Base-by-base conservation (phyloP, 37 sponge, comb jelly and placozoan genomes). In the Bolinopsis microptera region DNA sequence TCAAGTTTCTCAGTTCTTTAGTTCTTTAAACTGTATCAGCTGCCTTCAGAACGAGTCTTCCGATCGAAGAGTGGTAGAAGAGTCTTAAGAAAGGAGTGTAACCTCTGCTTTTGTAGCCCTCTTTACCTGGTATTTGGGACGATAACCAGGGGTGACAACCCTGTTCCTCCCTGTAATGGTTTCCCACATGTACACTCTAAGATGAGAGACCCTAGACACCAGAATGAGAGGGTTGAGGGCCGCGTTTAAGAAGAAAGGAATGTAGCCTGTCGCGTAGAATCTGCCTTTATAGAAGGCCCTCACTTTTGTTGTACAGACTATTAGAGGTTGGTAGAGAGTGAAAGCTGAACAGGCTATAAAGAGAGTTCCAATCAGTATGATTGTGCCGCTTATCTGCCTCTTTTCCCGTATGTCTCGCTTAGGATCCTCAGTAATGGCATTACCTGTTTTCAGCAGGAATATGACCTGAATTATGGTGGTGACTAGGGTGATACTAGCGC, bases 201-300 rank as follows among this genome's bases (percentile, higher is more conserved):
- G 13, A 18, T 13, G 5, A 18, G 61, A 48, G 5, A 5, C 61
- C 13, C 61, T 48, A 13, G 61, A 48, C 61, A 48, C 61, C 61
- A 77, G 80, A 16, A 77, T 77, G 35, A 77, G 80, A 77, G 80
- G 80, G 36, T 77, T 77, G 33, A 35, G 33, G 28, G 80, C 80
- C 1, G 80, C 80, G 35, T 77, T 77, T 21, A 77, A 0, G 80
- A 77, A 77, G 32, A 33, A 77, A 8, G 80, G 80, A 8, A 77
- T 27, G 36, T 77, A 35, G 1, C 80, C 80, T 34, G 32, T 32
- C 1, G 36, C 37, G 80, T 77, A 77, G 74, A 72, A 5, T 13
- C 61, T 18, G 9, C 13, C 61, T 5, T 48, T 18, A 48, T 48
- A 13, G 5, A 5, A 13, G 5, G 26, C 31, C 3, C 22, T n/a